phyloP scores from a whole-genome alignment of 2,797 vertebrate genomes.

The Leucoraja ocellata region DNA sequence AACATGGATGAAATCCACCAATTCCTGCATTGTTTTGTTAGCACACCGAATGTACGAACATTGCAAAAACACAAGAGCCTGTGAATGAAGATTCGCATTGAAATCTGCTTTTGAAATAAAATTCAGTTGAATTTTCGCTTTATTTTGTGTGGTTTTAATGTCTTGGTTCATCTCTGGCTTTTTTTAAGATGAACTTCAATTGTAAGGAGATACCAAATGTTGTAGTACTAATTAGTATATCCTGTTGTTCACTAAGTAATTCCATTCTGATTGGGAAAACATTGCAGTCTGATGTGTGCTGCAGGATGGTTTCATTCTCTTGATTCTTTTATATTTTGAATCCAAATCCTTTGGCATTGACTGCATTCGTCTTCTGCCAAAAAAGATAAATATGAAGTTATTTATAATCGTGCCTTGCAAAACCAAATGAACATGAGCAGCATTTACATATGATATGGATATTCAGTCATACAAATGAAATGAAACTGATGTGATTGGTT shows the following conservation, averaged over 20 bases:
- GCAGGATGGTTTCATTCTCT: slow-evolving; percentile 10
- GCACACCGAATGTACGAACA: not conserved
- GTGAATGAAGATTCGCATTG: not conserved
- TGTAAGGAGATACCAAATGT: not conserved
- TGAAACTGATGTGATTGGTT: not conserved
- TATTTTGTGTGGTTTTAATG: not conserved
- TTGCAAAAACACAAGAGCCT: not conserved
- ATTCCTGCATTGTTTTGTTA: not conserved
- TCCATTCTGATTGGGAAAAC: not conserved
- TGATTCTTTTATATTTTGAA: slow-evolving; percentile 6
- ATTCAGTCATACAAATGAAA: slow-evolving; percentile 18
- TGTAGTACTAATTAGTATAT: not conserved
- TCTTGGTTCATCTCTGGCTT: not conserved
- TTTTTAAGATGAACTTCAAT: not conserved
- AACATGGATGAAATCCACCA: not conserved
- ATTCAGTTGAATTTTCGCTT: not conserved
- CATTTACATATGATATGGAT: not conserved
- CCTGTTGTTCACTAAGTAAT: not conserved
- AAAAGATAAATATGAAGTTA: slow-evolving; percentile 12
- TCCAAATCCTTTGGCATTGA: not conserved
- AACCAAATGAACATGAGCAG: not conserved
- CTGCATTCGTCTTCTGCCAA: not conserved
- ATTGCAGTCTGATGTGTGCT: not conserved
- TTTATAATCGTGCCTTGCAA: not conserved
- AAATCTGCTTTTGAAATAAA: not conserved